A percentile compares a stretch with the other conserved stretches of the same genome.
Evolutionary conservation across 2,797 vertebrate genomes (phyloP).

Genomic region (Tragelaphus oryx): DNA sequence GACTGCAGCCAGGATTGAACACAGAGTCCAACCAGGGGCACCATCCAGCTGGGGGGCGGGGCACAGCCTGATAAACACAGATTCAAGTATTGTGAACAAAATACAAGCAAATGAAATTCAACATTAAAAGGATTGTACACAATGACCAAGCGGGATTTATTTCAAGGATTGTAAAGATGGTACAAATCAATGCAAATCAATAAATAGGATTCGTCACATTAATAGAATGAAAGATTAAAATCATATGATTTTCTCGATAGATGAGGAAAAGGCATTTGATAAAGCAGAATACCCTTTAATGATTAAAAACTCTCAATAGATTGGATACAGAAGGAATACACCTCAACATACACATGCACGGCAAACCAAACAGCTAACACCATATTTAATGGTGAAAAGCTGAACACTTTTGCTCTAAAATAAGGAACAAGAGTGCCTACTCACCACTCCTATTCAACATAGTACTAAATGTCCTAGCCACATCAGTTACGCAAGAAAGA

Average conservation of each 20-base stretch:
- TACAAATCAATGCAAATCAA: background rate
- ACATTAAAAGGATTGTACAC: background rate
- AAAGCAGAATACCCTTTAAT: background rate
- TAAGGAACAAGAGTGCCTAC: background rate
- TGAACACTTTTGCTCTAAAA: background rate
- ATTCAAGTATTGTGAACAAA: background rate
- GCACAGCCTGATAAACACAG: background rate
- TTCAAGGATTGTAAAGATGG: background rate
- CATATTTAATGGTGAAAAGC: background rate
- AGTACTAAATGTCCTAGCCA: background rate
- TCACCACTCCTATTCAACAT: background rate
- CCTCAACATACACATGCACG: background rate
- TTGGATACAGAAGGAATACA: background rate
- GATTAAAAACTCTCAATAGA: background rate
- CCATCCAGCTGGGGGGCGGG: no score
- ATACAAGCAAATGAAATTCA: background rate
- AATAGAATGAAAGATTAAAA: background rate
- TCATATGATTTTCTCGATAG: background rate
- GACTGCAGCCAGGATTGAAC: background rate
- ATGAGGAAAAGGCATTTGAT: background rate
- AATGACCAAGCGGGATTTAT: background rate
- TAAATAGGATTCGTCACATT: background rate
- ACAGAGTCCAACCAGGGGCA: background rate
- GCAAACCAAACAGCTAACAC: background rate
- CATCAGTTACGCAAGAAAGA: background rate